Evolutionary conservation across 2,888 invertebrate species (phyloP).

Genomic region (Leptinotarsa haldemani): DNA sequence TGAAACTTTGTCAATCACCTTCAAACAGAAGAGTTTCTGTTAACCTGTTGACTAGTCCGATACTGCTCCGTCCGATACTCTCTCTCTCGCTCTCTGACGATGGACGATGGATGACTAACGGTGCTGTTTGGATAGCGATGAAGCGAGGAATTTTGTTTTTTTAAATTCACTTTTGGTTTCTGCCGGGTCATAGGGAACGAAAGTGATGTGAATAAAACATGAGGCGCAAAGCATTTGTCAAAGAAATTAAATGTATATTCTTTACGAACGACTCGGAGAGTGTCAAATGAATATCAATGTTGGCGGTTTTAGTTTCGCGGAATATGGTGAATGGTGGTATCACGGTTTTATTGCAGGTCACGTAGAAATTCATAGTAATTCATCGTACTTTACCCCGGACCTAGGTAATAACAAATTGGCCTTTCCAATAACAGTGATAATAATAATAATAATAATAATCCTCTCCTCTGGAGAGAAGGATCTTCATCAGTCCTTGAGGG

Average conservation of each 20-base stretch:
- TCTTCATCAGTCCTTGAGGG: no score
- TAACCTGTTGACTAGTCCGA: neutral
- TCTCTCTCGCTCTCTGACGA: neutral
- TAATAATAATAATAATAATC: no score
- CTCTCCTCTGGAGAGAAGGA: no score
- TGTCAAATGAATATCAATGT: slow-evolving; percentile 13
- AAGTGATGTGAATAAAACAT: slow-evolving; percentile 16
- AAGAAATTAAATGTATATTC: slow-evolving; percentile 1
- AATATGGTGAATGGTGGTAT: neutral
- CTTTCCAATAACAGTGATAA: no score
- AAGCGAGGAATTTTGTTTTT: slow-evolving; percentile 20
- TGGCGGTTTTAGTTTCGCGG: neutral
- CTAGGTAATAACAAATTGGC: neutral
- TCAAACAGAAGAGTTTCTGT: no score
- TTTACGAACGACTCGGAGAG: neutral
- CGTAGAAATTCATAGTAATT: neutral
- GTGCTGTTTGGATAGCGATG: slow-evolving; percentile 13
- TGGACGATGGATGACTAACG: slow-evolving; percentile 15
- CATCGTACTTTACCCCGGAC: neutral
- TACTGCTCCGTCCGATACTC: no score
- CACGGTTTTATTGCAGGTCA: neutral
- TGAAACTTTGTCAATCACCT: no score
- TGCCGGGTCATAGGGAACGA: slow-evolving; percentile 15
- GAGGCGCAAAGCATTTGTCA: slow-evolving; percentile 4
- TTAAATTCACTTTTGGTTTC: slow-evolving; percentile 18